phyloP scores from a whole-genome alignment of 2,797 vertebrate species.

The Enteromius viviparus region DNA sequence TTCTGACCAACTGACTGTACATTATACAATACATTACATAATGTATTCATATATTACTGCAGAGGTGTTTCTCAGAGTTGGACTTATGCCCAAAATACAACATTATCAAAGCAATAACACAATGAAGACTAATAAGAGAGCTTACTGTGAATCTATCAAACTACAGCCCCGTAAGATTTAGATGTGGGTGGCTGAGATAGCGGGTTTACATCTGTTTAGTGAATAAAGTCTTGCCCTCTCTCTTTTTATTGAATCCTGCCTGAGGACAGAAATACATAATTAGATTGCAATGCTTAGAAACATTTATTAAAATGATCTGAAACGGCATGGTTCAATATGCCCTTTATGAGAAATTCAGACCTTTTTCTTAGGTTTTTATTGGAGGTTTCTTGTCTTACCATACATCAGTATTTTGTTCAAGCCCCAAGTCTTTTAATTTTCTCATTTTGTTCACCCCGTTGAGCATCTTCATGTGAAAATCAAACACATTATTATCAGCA shows the following conservation, averaged over 20 bases:
- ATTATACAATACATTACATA: neutral
- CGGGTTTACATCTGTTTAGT: conserved; percentile 5
- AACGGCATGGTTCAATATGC: conserved; percentile 6
- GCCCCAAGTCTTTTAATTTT: conserved; percentile 4
- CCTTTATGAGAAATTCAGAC: conserved; percentile 9
- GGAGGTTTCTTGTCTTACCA: neutral
- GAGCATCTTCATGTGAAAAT: neutral
- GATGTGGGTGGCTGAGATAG: conserved; percentile 9
- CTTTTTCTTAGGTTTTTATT: neutral
- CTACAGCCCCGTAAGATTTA: neutral
- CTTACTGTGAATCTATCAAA: conserved; percentile 14
- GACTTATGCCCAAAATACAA: neutral
- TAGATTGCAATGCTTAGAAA: conserved; percentile 22
- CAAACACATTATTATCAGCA: neutral
- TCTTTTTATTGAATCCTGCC: conserved; percentile 19
- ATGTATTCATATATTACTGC: neutral
- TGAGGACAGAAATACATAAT: conserved; percentile 33
- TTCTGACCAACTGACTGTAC: neutral
- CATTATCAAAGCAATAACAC: conserved; percentile 6
- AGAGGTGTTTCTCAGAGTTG: conserved; percentile 4
- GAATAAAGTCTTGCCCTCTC: neutral
- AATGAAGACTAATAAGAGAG: conserved; percentile 8
- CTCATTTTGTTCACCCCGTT: neutral
- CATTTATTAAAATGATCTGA: conserved; percentile 21
- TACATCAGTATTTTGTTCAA: conserved; percentile 2